These are phyloP conservation scores for Ectropis crepuscularia DNA, from an alignment of 2,888 invertebrate genomes.

Conservation along the genomic window DNA sequence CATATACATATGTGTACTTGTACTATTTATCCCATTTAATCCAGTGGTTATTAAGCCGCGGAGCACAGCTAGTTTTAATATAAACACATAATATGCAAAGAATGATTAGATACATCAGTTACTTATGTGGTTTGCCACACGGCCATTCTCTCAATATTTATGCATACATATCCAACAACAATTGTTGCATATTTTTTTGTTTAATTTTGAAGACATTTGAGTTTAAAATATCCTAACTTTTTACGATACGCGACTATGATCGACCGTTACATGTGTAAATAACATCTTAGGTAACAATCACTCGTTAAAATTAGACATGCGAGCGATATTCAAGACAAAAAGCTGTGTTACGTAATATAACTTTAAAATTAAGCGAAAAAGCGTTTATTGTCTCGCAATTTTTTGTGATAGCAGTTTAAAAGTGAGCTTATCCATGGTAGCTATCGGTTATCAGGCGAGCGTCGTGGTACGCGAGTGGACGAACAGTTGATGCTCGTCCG, in stretches of 20 bases:
- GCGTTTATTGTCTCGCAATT: constrained; percentile 57
- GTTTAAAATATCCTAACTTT: constrained; percentile 17
- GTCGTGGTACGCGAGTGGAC: constrained; percentile 58
- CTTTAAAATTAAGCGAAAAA: constrained; percentile 42
- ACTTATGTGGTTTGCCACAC: no score
- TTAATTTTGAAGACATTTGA: neutral
- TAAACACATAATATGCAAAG: no score
- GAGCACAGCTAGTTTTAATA: no score
- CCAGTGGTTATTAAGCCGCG: no score
- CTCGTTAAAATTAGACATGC: constrained; percentile 28
- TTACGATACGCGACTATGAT: constrained; percentile 21
- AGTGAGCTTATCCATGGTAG: constrained; percentile 63
- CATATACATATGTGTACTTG: no score
- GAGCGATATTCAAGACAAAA: constrained; percentile 25
- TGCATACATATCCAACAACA: no score
- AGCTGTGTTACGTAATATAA: constrained; percentile 24
- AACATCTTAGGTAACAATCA: constrained; percentile 15
- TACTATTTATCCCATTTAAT: no score
- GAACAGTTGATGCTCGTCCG: constrained; percentile 82
- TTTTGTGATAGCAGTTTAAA: constrained; percentile 56
- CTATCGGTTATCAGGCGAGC: constrained; percentile 76
- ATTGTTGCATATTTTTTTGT: no score
- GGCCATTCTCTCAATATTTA: no score
- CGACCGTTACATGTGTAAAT: constrained; percentile 15
- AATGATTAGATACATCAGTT: no score